Evolutionary conservation across 2,888 invertebrate species (phyloP).

Genomic region (Polietes domitor): DNA sequence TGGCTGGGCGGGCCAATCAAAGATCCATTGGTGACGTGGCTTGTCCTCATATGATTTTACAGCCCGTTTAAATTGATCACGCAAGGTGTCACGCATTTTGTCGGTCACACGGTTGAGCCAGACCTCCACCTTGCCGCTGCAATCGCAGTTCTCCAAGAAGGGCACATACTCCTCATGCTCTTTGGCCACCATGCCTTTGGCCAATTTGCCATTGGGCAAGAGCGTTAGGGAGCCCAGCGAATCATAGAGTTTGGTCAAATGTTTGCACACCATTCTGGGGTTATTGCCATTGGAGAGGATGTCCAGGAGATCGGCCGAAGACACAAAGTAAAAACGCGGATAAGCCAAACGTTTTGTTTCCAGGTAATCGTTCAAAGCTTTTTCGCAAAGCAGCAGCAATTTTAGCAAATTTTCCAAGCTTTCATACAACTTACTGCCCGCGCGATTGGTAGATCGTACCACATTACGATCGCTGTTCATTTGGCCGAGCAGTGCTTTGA

Average conservation of each 20-base stretch:
- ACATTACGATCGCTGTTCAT: conserved; percentile 90
- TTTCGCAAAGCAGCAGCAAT: conserved; percentile 92
- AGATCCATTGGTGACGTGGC: conserved; percentile 94
- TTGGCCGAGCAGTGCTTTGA: conserved; percentile 86
- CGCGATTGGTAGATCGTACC: conserved; percentile 90
- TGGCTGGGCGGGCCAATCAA: conserved; percentile 95
- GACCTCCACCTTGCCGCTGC: conserved; percentile 93
- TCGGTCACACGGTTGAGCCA: conserved; percentile 95
- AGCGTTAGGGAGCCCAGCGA: conserved; percentile 89
- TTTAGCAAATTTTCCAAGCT: conserved; percentile 88
- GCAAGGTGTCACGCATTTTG: conserved; percentile 90
- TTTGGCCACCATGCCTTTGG: conserved; percentile 92
- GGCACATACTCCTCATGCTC: conserved; percentile 88
- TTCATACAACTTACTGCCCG: conserved; percentile 87
- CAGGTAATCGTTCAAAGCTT: conserved; percentile 95
- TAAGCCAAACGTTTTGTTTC: conserved; percentile 96
- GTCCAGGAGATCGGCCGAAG: conserved; percentile 94
- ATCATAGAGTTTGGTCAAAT: conserved; percentile 95
- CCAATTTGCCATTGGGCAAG: conserved; percentile 83
- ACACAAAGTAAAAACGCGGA: conserved; percentile 97
- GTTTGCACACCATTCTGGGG: conserved; percentile 88
- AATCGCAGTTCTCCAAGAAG: conserved; percentile 88
- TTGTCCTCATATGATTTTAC: conserved; percentile 93
- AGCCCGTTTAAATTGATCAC: conserved; percentile 89
- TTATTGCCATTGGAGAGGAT: conserved; percentile 91